A percentile compares a stretch with the other conserved stretches of the same genome.
Evolutionary conservation across 1,140 invertebrate genomes (phyloP).

Genomic region (Glossosoma conforme): DNA sequence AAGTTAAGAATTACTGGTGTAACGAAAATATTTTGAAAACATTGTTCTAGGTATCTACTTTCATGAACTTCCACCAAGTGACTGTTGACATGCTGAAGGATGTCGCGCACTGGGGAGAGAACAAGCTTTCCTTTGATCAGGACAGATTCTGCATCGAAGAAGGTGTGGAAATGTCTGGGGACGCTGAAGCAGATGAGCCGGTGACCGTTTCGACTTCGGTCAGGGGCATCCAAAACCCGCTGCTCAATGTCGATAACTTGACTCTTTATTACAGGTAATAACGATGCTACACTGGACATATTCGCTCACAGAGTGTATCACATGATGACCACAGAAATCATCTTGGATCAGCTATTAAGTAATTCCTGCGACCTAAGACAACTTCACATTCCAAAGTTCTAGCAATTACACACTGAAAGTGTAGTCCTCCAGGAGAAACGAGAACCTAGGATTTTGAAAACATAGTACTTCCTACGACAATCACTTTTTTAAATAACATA

Average conservation of each 20-base stretch:
- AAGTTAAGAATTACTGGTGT: not conserved
- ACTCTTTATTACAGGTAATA: slow-evolving; percentile 46
- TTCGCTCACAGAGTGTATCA: too few relatives aligned
- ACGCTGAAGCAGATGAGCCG: slow-evolving; percentile 48
- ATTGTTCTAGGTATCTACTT: slow-evolving; percentile 39
- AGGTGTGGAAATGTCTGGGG: slow-evolving; percentile 40
- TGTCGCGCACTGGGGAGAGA: slow-evolving; percentile 49
- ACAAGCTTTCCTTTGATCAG: slow-evolving; percentile 49
- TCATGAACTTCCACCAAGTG: slow-evolving; percentile 50
- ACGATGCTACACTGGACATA: not conserved
- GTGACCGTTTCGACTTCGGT: slow-evolving; percentile 37
- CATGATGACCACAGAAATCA: too few relatives aligned
- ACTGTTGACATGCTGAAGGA: slow-evolving; percentile 49
- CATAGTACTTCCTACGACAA: too few relatives aligned
- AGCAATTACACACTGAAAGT: too few relatives aligned
- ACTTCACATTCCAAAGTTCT: too few relatives aligned
- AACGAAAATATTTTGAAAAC: too few relatives aligned
- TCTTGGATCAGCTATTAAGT: too few relatives aligned
- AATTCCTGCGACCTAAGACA: too few relatives aligned
- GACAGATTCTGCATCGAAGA: slow-evolving; percentile 51
- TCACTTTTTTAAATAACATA: too few relatives aligned
- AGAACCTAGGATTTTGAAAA: too few relatives aligned
- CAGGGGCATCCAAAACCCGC: slow-evolving; percentile 41
- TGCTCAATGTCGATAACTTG: slow-evolving; percentile 45
- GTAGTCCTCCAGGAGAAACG: too few relatives aligned